Evolutionary conservation across 2,797 vertebrate species (phyloP).

Genomic region (Echiichthys vipera): DNA sequence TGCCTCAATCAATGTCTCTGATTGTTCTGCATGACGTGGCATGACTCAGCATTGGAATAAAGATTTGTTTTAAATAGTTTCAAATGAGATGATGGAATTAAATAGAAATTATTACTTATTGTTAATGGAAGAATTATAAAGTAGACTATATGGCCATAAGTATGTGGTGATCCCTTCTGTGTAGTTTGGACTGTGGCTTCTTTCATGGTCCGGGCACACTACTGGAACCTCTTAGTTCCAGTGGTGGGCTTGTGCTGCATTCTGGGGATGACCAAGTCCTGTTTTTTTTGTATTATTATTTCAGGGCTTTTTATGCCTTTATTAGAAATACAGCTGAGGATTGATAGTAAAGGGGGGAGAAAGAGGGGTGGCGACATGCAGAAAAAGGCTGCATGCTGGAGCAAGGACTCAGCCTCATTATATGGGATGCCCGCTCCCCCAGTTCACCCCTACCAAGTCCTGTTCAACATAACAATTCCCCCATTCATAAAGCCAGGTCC

Average conservation of each 20-base stretch:
- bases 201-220: not conserved
- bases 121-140: constrained; percentile 21
- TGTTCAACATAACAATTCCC: not conserved
- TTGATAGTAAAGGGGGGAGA: no score
- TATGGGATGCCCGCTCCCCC: no score
- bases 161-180: not conserved
- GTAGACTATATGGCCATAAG: not conserved
- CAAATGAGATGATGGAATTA: constrained; percentile 28
- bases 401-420: no score
- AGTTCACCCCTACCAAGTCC: no score
- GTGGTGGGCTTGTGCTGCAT: no score
- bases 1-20: constrained; percentile 47
- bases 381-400: no score
- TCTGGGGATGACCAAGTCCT: no score
- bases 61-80: constrained; percentile 30
- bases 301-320: no score
- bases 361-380: no score
- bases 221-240: not conserved
- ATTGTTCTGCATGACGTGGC: constrained; percentile 55
- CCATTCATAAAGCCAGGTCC: not conserved
- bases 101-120: constrained; percentile 27
- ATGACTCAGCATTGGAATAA: constrained; percentile 39
- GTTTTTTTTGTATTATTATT: no score
- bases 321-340: no score
- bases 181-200: not conserved